Evolutionary conservation across 2,888 invertebrate genomes (phyloP).

Genomic region (Stenchaetothrips biformis): DNA sequence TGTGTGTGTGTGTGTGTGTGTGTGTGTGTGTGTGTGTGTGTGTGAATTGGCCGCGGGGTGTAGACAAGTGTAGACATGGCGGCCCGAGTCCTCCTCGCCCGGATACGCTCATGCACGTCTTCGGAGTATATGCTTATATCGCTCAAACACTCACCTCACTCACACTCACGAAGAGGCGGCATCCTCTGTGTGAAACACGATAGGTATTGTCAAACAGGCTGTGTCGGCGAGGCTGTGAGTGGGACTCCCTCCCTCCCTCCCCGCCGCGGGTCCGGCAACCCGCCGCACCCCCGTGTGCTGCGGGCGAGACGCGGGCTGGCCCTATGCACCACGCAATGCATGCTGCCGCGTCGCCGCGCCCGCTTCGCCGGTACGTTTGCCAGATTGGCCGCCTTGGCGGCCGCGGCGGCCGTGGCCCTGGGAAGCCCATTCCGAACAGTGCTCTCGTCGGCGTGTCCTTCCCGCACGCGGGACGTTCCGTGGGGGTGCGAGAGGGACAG

Average conservation of each 20-base stretch:
- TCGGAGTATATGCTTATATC: not conserved
- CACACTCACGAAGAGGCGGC: not conserved
- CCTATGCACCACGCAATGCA: too few relatives aligned
- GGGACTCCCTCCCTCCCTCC: not conserved
- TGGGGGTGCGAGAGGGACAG: not conserved
- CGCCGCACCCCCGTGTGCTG: too few relatives aligned
- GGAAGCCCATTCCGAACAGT: too few relatives aligned
- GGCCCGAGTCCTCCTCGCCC: not conserved
- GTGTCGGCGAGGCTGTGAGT: not conserved
- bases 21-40: not conserved
- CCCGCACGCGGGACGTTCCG: too few relatives aligned
- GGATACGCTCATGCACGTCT: not conserved
- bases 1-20: not conserved
- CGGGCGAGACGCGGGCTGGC: too few relatives aligned
- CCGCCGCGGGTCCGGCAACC: too few relatives aligned
- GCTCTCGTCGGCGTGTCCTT: too few relatives aligned
- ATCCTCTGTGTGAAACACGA: constrained; percentile 19
- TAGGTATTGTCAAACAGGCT: constrained; percentile 18
- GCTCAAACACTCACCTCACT: too few relatives aligned
- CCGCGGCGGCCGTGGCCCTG: too few relatives aligned
- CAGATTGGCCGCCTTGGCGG: too few relatives aligned
- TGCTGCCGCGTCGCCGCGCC: too few relatives aligned
- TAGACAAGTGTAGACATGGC: not conserved
- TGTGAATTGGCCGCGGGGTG: not conserved
- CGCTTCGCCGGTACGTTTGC: too few relatives aligned